Evolutionary conservation across 2,888 invertebrate species (phyloP).

Genomic region (Drosophila aldrichi): DNA sequence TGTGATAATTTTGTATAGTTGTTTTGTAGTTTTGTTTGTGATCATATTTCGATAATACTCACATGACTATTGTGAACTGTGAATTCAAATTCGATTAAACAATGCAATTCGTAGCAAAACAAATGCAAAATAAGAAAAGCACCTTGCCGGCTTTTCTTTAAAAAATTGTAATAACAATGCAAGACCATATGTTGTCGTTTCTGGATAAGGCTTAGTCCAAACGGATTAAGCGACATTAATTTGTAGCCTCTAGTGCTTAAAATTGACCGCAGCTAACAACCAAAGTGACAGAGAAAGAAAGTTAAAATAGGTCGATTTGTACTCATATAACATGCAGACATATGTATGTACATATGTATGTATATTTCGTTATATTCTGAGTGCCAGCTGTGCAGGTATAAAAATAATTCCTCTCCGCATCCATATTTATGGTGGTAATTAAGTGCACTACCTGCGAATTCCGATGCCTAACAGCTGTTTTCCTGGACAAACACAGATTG

Average conservation of each 20-base stretch:
- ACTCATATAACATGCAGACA: neutral
- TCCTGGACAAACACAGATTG: conserved; percentile 32
- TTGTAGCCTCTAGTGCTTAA: neutral
- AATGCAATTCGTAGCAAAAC: neutral
- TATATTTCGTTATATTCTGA: neutral
- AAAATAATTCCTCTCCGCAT: neutral
- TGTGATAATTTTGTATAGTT: no score
- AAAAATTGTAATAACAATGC: neutral
- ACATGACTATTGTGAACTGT: conserved; percentile 1
- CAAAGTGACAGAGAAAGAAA: neutral
- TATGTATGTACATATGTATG: neutral
- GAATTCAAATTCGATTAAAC: conserved; percentile 1
- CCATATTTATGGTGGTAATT: conserved; percentile 18
- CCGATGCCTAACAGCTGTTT: conserved; percentile 37
- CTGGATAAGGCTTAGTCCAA: neutral
- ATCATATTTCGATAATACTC: neutral
- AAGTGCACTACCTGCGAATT: conserved; percentile 21
- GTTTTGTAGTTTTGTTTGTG: neutral
- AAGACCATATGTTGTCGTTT: neutral
- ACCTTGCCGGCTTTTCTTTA: no score
- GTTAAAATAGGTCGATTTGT: neutral
- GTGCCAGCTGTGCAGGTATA: conserved; percentile 10
- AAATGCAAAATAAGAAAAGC: neutral
- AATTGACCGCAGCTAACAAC: neutral
- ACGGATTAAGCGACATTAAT: neutral